Evolutionary conservation across 2,113 vertebrate genomes (phyloP), one percentile per base, ranked within the genome.

Genomic region (Varanus komodoensis): DNA sequence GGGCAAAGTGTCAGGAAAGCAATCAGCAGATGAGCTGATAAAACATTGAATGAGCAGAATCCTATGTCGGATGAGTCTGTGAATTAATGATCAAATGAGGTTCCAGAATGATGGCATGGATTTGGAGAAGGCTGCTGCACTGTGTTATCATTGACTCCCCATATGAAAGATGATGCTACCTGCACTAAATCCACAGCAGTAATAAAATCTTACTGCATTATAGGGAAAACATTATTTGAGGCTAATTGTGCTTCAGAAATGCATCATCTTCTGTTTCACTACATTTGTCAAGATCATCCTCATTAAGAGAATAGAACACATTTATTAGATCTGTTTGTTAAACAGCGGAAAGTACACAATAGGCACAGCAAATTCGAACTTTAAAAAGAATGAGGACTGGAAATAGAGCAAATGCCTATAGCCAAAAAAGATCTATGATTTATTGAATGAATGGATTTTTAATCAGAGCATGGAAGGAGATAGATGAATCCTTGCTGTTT

Each of bases 11-110:
- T 94, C 86, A 92, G 73, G 50, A 93, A 95, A 95, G 87, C 92
- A 95, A 95, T 94, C 94, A 93, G 87, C n/a, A 91, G 90, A 94
- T 89, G 57, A 92, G 61, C 34, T 89, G 93, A 93, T 94, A 91
- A 94, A 94, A 92, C 77, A 14, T 44, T 83, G 61, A 48, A 87
- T 50, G 73, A 93, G 92, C 52, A 38, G 27, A 84, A 89, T 86
- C 50, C 89, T 84, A 38, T 88, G 82, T 80, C 74, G 78, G 82
- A 88, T 89, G 87, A 87, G 32, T 3, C 34, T 92, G 78, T 82
- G 82, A 94, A 92, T 57, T 92, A 93, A 78, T 84, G 61, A 91
- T 92, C 88, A 93, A 88, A 91, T 69, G 89, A 92, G 29, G 34
- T n/a, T 86, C 84, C 44, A 17, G 71, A 92, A 92, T 93, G 86